Evolutionary conservation across 2,888 invertebrate genomes (phyloP).

Genomic region (Eupithecia inturbata): DNA sequence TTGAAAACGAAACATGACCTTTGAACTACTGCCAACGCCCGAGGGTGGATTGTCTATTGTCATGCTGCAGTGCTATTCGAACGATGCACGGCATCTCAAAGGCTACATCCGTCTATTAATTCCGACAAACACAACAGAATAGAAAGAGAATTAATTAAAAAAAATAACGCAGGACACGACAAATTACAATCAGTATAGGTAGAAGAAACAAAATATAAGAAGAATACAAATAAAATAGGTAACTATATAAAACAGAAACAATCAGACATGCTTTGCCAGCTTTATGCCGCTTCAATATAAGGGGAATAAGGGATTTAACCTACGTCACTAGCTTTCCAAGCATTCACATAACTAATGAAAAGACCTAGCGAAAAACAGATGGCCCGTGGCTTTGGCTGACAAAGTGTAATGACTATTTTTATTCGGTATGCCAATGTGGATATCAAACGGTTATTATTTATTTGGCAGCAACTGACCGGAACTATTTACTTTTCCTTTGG

Average conservation of each 20-base stretch:
- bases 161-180: too few species aligned
- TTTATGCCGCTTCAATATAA: background rate
- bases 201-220: background rate
- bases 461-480: conserved; percentile 62
- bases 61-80: conserved; percentile 22
- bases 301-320: background rate
- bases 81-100: conserved; percentile 24
- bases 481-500: conserved; percentile 63
- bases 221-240: too few species aligned
- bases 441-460: conserved; percentile 45
- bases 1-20: conserved; percentile 29
- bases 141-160: background rate
- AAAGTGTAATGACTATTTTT: conserved; percentile 18
- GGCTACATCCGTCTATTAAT: background rate
- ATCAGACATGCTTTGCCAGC: background rate
- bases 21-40: conserved; percentile 50
- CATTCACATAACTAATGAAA: conserved; percentile 17
- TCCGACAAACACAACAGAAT: background rate
- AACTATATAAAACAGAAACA: too few species aligned
- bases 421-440: conserved; percentile 37
- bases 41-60: conserved; percentile 33
- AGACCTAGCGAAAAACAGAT: conserved; percentile 16
- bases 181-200: too few species aligned
- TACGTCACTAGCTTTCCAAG: conserved; percentile 21
- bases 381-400: conserved; percentile 16